Evolutionary conservation across 2,888 invertebrate species (phyloP).

Genomic region (Gandaritis pyraliata): DNA sequence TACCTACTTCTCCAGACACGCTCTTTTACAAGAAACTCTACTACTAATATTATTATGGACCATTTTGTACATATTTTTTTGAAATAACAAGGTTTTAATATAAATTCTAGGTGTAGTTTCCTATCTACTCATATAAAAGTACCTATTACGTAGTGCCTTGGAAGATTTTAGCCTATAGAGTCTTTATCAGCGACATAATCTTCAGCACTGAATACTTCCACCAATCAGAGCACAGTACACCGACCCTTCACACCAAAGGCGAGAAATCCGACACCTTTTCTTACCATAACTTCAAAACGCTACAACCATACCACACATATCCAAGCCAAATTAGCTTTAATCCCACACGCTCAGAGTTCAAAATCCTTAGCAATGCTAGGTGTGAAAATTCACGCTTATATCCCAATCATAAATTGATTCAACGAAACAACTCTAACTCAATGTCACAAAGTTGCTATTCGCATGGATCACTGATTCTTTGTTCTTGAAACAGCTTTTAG

Average conservation of each 20-base stretch:
- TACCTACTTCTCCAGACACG: too few species aligned
- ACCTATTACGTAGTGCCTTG: slow-evolving; percentile 29
- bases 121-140: background rate
- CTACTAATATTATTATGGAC: too few species aligned
- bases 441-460: slow-evolving; percentile 46
- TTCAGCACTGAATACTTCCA: slow-evolving; percentile 62
- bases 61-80: too few species aligned
- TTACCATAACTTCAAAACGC: slow-evolving; percentile 47
- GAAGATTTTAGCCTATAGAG: slow-evolving; percentile 10
- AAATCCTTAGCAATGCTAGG: slow-evolving; percentile 52
- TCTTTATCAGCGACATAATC: slow-evolving; percentile 36
- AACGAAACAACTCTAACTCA: slow-evolving; percentile 46
- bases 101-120: too few species aligned
- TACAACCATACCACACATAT: slow-evolving; percentile 42
- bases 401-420: slow-evolving; percentile 47
- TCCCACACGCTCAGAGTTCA: background rate
- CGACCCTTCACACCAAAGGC: slow-evolving; percentile 82
- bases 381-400: slow-evolving; percentile 83
- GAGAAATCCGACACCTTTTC: slow-evolving; percentile 79
- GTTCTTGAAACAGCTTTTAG: slow-evolving; percentile 38
- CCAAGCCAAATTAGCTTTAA: slow-evolving; percentile 42
- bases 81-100: too few species aligned
- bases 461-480: slow-evolving; percentile 43
- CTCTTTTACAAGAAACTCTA: too few species aligned
- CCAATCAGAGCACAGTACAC: slow-evolving; percentile 66